Evolutionary conservation across 1,140 invertebrate species (phyloP), one percentile per base, ranked within the genome.

Genomic region (Drosophila nigromelanica): DNA sequence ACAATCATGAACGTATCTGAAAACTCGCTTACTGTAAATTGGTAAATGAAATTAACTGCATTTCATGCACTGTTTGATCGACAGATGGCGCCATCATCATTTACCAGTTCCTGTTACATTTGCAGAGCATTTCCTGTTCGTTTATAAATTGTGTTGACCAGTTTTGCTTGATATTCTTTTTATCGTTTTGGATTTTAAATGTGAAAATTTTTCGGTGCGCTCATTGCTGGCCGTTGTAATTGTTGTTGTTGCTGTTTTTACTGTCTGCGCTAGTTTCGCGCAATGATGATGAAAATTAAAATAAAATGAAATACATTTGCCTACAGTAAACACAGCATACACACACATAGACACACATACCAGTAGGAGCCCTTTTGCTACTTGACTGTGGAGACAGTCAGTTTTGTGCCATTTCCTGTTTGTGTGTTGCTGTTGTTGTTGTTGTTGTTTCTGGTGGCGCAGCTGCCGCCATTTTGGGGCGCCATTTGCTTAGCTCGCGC

Each of bases 231-330:
- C 47, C 24, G 64, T 75, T 67, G 61, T 58, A 62, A 50, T 45
- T 50, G 4, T 21, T 63, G 18, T 50, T 61, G 45, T 21, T 50
- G 15, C 18, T 45, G 48, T 27, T 67, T 48, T 33, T 63, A 18
- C 52, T 67, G 80, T 63, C 56, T 78, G 78, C 66, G 79, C 82
- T 87, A 89, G 83, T 87, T 87, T 87, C 74, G 72, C 54, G 83
- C 71, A 82, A 89, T 89, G 83, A 89, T 89, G 82, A 87, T 89
- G 83, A 87, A 87, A 89, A 89, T 87, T 87, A 87, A 87, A 87
- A 81, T 79, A 87, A 87, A 87, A 87, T 87, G 79, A 87, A 87
- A 87, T 87, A 87, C 83, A 82, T 76, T 83, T 80, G 74, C 79
- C 67, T 69, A 79, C 59, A 68, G 70, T 73, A 73, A 69, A 58